Evolutionary conservation across 2,888 invertebrate species (phyloP).

Genomic region (Arrhopalites spinosus): DNA sequence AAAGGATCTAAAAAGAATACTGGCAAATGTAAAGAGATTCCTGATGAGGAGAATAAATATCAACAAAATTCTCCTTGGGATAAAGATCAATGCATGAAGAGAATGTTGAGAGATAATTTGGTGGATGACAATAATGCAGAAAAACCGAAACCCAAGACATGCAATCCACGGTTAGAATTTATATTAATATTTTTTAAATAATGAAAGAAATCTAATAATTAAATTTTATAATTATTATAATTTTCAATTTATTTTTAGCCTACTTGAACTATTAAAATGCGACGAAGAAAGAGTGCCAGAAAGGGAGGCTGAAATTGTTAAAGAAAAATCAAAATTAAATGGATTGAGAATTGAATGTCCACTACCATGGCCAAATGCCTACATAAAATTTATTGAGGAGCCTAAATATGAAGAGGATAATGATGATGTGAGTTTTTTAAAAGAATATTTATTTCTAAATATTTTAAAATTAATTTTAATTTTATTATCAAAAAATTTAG

Average conservation of each 20-base stretch:
- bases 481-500: conserved; percentile 7
- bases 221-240: background rate
- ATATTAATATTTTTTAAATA: background rate
- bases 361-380: conserved; percentile 20
- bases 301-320: conserved; percentile 11
- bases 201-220: background rate
- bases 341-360: background rate
- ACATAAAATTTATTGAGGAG: conserved; percentile 27
- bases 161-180: conserved; percentile 25
- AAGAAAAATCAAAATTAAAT: conserved; percentile 21
- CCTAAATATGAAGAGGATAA: conserved; percentile 23
- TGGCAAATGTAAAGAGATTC: background rate
- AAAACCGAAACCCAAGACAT: conserved; percentile 19
- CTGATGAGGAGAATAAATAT: conserved; percentile 19
- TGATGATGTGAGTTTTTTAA: background rate
- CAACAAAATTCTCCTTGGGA: conserved; percentile 29
- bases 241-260: background rate
- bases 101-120: conserved; percentile 39
- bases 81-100: conserved; percentile 41
- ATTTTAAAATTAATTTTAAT: background rate
- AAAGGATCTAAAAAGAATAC: background rate
- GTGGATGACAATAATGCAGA: background rate
- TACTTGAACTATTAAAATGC: conserved; percentile 15
- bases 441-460: no score
- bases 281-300: conserved; percentile 35